These are phyloP conservation scores for Calycopis cecrops DNA, from an alignment of 1,140 invertebrate species.

Conservation along the genomic window DNA sequence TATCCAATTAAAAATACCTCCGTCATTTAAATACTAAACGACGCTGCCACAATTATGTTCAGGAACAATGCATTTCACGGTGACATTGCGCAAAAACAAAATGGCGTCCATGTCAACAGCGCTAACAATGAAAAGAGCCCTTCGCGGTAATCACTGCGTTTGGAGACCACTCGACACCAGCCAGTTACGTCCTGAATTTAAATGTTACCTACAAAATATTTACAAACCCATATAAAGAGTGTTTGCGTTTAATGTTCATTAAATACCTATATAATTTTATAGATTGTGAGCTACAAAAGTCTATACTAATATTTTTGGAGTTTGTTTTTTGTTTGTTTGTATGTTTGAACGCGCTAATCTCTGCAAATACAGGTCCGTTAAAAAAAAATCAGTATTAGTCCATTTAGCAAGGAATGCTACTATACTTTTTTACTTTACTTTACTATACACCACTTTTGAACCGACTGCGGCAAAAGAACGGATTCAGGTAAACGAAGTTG, in stretches of 20 bases:
- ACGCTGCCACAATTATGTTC: constrained; percentile 1
- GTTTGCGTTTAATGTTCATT: not conserved
- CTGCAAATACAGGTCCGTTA: too few relatives aligned
- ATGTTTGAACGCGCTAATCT: too few relatives aligned
- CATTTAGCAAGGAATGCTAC: too few relatives aligned
- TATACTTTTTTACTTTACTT: too few relatives aligned
- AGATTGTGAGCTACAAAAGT: too few relatives aligned
- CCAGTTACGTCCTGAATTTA: constrained; percentile 27
- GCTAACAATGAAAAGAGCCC: constrained; percentile 26
- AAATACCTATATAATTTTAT: not conserved
- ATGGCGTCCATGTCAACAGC: constrained; percentile 31
- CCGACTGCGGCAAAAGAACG: too few relatives aligned
- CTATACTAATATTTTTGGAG: too few relatives aligned
- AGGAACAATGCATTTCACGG: not conserved
- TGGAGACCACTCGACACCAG: constrained; percentile 24
- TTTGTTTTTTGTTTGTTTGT: too few relatives aligned
- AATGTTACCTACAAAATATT: constrained; percentile 11
- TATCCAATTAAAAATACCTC: not conserved
- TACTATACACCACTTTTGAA: too few relatives aligned
- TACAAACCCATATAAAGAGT: not conserved
- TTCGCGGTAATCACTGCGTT: constrained; percentile 30
- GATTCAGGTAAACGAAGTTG: too few relatives aligned
- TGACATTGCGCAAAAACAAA: constrained; percentile 16
- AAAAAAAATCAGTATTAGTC: too few relatives aligned
- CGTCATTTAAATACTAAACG: not conserved